phyloP scores from a whole-genome alignment of 37 sponge, comb jelly and placozoan species.

The Lycopodina hypogea region DNA sequence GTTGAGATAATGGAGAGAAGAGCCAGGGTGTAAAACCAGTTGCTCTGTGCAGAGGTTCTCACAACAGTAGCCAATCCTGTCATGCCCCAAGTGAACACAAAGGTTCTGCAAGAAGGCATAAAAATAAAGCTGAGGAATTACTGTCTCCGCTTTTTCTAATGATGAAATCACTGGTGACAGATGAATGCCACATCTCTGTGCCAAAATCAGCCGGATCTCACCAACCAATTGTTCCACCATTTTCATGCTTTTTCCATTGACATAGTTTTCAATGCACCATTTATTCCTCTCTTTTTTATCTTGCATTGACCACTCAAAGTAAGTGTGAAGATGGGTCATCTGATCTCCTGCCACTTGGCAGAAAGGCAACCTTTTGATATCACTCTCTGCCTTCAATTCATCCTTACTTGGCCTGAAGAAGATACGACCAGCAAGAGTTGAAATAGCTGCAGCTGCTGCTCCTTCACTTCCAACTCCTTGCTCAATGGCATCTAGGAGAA shows the following conservation, averaged over 20 bases:
- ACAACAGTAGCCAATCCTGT: slow-evolving; percentile 54
- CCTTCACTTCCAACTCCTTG: slow-evolving; percentile 49
- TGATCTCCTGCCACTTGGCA: slow-evolving; percentile 55
- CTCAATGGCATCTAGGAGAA: slow-evolving; percentile 50
- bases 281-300: slow-evolving; percentile 29
- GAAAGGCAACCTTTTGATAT: slow-evolving; percentile 52
- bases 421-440: slow-evolving; percentile 43
- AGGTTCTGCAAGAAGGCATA: slow-evolving; percentile 43
- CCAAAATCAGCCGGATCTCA: slow-evolving; percentile 38
- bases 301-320: slow-evolving; percentile 31
- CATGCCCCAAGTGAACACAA: slow-evolving; percentile 50
- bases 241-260: slow-evolving; percentile 73
- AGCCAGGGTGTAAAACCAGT: slow-evolving; percentile 51
- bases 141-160: slow-evolving; percentile 25
- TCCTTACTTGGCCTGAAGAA: slow-evolving; percentile 64
- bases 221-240: slow-evolving; percentile 55
- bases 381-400: slow-evolving; percentile 59
- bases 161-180: background rate
- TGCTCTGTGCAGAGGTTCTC: slow-evolving; percentile 11
- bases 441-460: slow-evolving; percentile 46
- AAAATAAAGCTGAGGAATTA: slow-evolving; percentile 47
- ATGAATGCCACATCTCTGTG: slow-evolving; percentile 2
- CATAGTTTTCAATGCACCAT: slow-evolving; percentile 70
- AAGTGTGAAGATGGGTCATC: slow-evolving; percentile 49
- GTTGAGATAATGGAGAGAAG: slow-evolving; percentile 38